Conservation (phyloP, 2,888 invertebrate genomes). For the Oscheius onirici region DNA sequence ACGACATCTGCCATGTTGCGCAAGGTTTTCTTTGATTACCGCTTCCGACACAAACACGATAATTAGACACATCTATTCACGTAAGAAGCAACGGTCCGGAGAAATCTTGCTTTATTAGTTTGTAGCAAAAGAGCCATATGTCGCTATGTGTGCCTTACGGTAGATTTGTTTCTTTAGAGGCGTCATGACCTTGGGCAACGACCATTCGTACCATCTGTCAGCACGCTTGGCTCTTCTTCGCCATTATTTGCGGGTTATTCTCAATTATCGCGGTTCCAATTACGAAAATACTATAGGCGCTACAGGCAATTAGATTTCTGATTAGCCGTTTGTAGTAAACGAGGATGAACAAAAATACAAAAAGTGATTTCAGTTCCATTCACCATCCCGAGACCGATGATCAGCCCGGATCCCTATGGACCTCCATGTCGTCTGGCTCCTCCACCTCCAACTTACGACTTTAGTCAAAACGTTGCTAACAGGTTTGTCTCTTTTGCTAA, state of each 20-base stretch:
- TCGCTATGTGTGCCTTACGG: constrained; percentile 9
- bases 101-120: not conserved
- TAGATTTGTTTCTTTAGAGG: constrained; percentile 21
- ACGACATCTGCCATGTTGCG: constrained; percentile 13
- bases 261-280: constrained; percentile 33
- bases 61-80: constrained; percentile 18
- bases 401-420: constrained; percentile 24
- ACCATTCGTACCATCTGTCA: constrained; percentile 31
- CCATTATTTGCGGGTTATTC: constrained; percentile 24
- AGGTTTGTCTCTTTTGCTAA: constrained; percentile 1
- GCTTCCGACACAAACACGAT: constrained; percentile 13
- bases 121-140: not conserved
- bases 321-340: not conserved
- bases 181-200: constrained; percentile 12
- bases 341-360: not conserved
- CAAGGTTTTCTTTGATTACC: constrained; percentile 11
- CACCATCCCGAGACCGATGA: constrained; percentile 17
- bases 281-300: constrained; percentile 16
- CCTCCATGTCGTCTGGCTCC: constrained; percentile 28
- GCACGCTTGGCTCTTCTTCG: constrained; percentile 18
- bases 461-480: constrained; percentile 17
- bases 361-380: constrained; percentile 33
- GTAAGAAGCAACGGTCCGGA: constrained; percentile 1
- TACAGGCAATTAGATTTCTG: constrained; percentile 28
- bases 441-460: constrained; percentile 30